Evolutionary conservation across 2,888 invertebrate genomes (phyloP).

Genomic region (Homarus gammarus): DNA sequence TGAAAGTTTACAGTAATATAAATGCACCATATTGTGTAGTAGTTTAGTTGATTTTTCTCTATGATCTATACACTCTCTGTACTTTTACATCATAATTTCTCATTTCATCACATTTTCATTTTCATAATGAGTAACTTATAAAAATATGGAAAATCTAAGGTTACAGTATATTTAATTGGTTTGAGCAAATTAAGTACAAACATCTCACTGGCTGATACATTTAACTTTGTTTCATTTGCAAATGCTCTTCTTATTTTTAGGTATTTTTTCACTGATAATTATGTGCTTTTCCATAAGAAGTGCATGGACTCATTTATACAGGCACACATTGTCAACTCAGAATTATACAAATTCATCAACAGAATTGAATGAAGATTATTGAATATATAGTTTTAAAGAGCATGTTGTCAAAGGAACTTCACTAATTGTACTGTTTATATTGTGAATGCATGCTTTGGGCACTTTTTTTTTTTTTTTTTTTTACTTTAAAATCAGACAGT

Average conservation of each 20-base stretch:
- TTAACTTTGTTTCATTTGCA: constrained; percentile 54
- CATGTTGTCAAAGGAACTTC: constrained; percentile 32
- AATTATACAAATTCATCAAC: not conserved
- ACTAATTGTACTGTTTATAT: not conserved
- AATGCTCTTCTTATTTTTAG: constrained; percentile 38
- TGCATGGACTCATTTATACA: constrained; percentile 21
- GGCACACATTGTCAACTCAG: not conserved
- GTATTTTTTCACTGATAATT: not conserved
- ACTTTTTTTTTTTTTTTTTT: constrained; percentile 53
- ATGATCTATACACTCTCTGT: not conserved
- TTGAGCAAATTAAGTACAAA: constrained; percentile 23
- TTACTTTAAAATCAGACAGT: constrained; percentile 56
- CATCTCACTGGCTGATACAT: constrained; percentile 67
- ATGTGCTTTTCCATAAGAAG: not conserved
- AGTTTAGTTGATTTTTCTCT: not conserved
- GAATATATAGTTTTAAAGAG: constrained; percentile 18
- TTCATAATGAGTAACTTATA: constrained; percentile 51
- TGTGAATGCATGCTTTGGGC: constrained; percentile 47
- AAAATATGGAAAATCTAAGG: constrained; percentile 44
- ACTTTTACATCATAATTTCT: constrained; percentile 9
- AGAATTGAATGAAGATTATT: not conserved
- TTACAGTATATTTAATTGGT: constrained; percentile 14
- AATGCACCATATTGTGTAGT: not conserved
- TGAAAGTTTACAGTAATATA: constrained; percentile 19
- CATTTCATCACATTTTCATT: constrained; percentile 50